Percentiles rank a stretch among this genome's conserved stretches.
These are phyloP conservation scores for Stenodera caucasica DNA, from an alignment of 2,888 invertebrate species.

Conservation along the genomic window DNA sequence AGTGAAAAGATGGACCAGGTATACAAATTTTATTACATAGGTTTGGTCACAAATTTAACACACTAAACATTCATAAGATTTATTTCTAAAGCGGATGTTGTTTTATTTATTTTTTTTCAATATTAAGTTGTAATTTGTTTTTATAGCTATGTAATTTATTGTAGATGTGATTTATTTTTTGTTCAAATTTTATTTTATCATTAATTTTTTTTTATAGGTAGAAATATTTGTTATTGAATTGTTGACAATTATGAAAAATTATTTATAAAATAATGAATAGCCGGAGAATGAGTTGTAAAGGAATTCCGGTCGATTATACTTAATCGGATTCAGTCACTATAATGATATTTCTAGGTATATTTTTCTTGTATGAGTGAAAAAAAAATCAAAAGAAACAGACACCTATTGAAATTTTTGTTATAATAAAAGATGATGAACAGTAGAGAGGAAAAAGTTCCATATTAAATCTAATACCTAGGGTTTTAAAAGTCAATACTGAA, in stretches of 20 bases:
- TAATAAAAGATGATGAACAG: constrained; percentile 31
- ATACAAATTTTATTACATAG: constrained; percentile 19
- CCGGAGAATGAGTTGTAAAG: constrained; percentile 43
- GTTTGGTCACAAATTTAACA: constrained; percentile 17
- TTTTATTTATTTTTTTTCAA: constrained; percentile 21
- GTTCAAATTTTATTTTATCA: constrained; percentile 13
- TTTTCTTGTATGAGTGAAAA: background rate
- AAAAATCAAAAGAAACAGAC: constrained; percentile 34
- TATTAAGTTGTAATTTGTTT: constrained; percentile 25
- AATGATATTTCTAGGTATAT: background rate
- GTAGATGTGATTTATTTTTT: constrained; percentile 15
- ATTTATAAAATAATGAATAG: constrained; percentile 27
- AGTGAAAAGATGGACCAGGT: constrained; percentile 3
- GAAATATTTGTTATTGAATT: constrained; percentile 14
- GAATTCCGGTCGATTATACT: constrained; percentile 38
- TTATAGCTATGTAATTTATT: constrained; percentile 22
- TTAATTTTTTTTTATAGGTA: constrained; percentile 15
- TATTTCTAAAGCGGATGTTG: constrained; percentile 5
- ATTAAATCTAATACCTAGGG: constrained; percentile 54
- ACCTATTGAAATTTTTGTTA: constrained; percentile 28
- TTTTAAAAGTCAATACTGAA: constrained; percentile 54
- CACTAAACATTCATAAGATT: constrained; percentile 4
- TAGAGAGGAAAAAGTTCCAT: constrained; percentile 45
- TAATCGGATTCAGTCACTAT: constrained; percentile 42
- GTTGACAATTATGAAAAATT: constrained; percentile 30